Conservation (phyloP, 2,113 vertebrate species). For the Vombatus ursinus region DNA sequence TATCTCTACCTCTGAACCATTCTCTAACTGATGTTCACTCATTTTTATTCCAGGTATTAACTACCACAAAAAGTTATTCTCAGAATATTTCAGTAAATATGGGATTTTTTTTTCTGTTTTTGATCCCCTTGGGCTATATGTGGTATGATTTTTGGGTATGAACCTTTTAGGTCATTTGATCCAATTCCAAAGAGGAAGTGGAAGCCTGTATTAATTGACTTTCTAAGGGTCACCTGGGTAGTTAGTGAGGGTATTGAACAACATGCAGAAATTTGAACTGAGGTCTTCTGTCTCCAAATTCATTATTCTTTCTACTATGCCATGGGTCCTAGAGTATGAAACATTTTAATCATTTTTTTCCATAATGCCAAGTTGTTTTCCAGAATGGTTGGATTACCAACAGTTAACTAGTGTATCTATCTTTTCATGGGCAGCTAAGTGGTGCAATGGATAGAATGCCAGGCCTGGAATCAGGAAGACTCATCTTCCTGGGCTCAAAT, state of each 20-base stretch:
- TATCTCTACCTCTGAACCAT: background rate
- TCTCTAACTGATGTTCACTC: background rate
- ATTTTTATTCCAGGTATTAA: background rate
- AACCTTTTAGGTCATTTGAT: background rate
- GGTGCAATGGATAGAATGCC: background rate
- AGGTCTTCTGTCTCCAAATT: background rate
- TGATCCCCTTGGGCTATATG: background rate
- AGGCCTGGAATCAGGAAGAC: background rate
- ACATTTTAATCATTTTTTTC: background rate
- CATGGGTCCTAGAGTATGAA: background rate
- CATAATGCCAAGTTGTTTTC: background rate
- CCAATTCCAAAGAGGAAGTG: background rate
- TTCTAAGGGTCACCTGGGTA: background rate
- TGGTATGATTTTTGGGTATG: background rate
- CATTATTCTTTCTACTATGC: background rate
- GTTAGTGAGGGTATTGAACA: background rate
- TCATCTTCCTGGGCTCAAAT: background rate
- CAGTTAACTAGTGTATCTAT: background rate
- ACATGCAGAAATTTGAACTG: background rate
- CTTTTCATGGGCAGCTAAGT: background rate
- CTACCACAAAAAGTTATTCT: background rate
- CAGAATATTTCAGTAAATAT: background rate
- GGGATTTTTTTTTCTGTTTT: background rate
- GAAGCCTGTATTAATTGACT: too few relatives aligned
- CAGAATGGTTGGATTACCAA: background rate